phyloP scores from a whole-genome alignment of 2,888 invertebrate species.

The Tridacna gigas region DNA sequence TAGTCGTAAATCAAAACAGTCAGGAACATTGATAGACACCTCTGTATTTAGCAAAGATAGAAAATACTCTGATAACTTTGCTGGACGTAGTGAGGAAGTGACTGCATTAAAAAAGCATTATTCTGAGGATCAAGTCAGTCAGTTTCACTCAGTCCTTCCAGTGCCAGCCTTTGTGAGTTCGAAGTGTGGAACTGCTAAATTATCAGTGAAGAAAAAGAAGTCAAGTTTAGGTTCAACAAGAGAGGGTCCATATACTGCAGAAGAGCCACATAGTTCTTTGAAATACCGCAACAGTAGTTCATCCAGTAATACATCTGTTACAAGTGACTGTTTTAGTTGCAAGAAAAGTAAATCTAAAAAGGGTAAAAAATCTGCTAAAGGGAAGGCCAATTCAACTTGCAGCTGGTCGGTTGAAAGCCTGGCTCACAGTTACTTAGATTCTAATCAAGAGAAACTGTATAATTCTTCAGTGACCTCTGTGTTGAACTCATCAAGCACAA shows the following conservation, averaged over 20 bases:
- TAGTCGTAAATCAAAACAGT: slow-evolving; percentile 45
- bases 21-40: slow-evolving; percentile 2
- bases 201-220: neutral
- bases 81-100: slow-evolving; percentile 7
- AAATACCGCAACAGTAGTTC: slow-evolving; percentile 40
- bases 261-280: slow-evolving; percentile 8
- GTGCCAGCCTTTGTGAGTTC: slow-evolving; percentile 1
- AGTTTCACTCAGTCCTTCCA: slow-evolving; percentile 17
- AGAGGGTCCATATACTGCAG: neutral
- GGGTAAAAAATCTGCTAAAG: slow-evolving; percentile 14
- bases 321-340: slow-evolving; percentile 44
- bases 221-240: slow-evolving; percentile 4
- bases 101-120: slow-evolving; percentile 9
- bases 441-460: neutral
- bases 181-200: slow-evolving; percentile 7
- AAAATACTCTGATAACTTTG: slow-evolving; percentile 4
- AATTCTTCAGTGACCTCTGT: neutral
- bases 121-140: neutral
- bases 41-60: slow-evolving; percentile 13
- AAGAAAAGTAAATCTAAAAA: slow-evolving; percentile 36
- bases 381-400: slow-evolving; percentile 35
- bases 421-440: neutral
- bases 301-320: slow-evolving; percentile 45
- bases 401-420: slow-evolving; percentile 43
- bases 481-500: neutral